Evolutionary conservation across 2,797 vertebrate species (phyloP), one percentile per base, ranked within the genome.

Genomic region (Diplodus sargus): DNA sequence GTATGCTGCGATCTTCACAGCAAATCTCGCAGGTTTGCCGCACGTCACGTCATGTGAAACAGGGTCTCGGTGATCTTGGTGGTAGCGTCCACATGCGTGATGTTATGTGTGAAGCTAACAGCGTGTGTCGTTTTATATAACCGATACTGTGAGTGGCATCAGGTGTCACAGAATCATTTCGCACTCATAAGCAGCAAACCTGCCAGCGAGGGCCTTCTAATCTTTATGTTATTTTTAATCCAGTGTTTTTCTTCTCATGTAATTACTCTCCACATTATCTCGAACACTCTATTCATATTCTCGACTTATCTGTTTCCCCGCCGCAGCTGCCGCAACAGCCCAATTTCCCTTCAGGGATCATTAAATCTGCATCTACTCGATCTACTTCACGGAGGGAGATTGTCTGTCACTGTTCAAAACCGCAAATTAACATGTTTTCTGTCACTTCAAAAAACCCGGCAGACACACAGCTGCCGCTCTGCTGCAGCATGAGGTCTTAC

Each of bases 331-430:
- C 20, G 62, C 61, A 58, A 28, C 65, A 28, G 73, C 69, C 53
- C 76, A 61, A 30, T 86, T 81, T 83, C 47, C 80, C 61, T 71
- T 70, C 68, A 52, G 77, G 71, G 77, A 76, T 81, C 84, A 76
- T 89, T 89, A 82, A 76, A 83, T 76, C 60, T 76, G 78, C 74
- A 78, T 86, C 70, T 30, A 16, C 60, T 75, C 52, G 1, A 9
- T 70, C 39, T 70, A 48, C 64, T 68, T 75, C 67, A 54, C 45
- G 58, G 39, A 45, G 22, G 58, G 17, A 39, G 22, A 63, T 20
- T 3, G 20, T 57, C 74, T 30, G 60, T 64, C 76, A 30, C 18
- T 4, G 53, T 20, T 76, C 23, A 11, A 30, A 28, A 39, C 68
- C 54, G 18, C 66, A 22, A 75, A 75, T 64, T n/a, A 70, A 74